Conservation (phyloP, 1,140 invertebrate species). For the Drosophila parabipectinata region DNA sequence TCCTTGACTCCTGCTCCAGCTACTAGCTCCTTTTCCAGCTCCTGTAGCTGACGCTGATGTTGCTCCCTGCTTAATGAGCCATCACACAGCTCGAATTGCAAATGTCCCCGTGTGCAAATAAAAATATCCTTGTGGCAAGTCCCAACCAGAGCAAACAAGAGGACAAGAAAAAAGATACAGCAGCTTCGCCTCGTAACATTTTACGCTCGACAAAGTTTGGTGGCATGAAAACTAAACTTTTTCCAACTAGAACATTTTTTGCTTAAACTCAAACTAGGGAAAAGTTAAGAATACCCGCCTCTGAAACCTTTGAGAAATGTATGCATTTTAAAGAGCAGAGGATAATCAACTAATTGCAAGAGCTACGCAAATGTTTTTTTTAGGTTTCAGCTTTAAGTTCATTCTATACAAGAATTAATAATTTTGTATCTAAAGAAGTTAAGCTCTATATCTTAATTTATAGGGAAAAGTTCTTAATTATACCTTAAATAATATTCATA, state of each 20-base stretch:
- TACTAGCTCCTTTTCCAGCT: conserved; percentile 8
- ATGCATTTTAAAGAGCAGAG: not conserved
- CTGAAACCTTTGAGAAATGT: not conserved
- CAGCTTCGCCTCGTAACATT: conserved; percentile 50
- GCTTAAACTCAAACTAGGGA: not conserved
- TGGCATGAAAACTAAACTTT: conserved; percentile 16
- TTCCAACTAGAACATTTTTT: conserved; percentile 6
- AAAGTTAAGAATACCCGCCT: not conserved
- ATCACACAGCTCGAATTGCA: conserved; percentile 61
- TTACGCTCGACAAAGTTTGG: conserved; percentile 65
- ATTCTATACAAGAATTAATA: too few relatives aligned
- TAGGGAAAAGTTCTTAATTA: too few relatives aligned
- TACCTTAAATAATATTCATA: too few relatives aligned
- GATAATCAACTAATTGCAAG: too few relatives aligned
- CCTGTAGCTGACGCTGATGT: not conserved
- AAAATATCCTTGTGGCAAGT: conserved; percentile 60
- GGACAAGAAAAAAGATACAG: conserved; percentile 5
- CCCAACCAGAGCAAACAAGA: conserved; percentile 6
- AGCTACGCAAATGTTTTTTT: too few relatives aligned
- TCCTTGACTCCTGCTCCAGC: conserved; percentile 34
- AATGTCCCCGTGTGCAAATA: conserved; percentile 72
- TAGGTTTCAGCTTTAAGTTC: too few relatives aligned
- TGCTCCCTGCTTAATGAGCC: conserved; percentile 67
- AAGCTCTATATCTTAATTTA: too few relatives aligned
- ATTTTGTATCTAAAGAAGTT: too few relatives aligned